phyloP scores from a whole-genome alignment of 2,113 vertebrate species.

The Barnardius zonarius region DNA sequence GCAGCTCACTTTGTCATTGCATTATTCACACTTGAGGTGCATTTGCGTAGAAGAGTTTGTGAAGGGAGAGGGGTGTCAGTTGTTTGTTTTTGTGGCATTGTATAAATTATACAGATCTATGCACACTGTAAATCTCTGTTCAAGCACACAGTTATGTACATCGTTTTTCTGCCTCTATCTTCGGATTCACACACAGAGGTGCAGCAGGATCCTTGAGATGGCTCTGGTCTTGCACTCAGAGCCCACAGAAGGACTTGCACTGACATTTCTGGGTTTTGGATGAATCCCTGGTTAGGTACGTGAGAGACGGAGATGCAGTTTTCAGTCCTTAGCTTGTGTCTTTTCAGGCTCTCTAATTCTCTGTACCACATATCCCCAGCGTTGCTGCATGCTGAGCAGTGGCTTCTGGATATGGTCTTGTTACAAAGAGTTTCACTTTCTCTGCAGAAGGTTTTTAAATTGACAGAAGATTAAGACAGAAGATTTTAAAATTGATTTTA shows the following conservation, averaged over 20 bases:
- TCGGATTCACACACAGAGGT: not conserved
- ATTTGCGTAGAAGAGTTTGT: slow-evolving; percentile 4
- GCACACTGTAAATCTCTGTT: not conserved
- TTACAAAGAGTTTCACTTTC: not conserved
- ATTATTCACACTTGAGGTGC: slow-evolving; percentile 54
- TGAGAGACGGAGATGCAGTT: fast-evolving
- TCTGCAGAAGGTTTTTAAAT: not conserved
- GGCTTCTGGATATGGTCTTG: not conserved
- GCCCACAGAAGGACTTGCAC: not conserved
- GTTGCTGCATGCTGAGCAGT: not conserved
- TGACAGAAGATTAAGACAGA: not conserved
- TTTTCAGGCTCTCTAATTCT: not conserved
- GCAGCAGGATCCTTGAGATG: not conserved
- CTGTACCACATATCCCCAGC: not conserved
- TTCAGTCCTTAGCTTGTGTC: not conserved
- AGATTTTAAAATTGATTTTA: not conserved
- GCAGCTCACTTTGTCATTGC: slow-evolving; percentile 49
- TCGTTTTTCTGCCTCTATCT: not conserved
- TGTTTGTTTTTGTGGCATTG: slow-evolving; percentile 30
- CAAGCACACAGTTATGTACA: not conserved
- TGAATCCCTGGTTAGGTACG: not conserved
- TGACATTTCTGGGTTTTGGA: not conserved
- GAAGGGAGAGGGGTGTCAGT: not conserved
- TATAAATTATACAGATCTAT: slow-evolving; percentile 34
- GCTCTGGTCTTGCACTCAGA: not conserved